These are phyloP conservation scores for Thalpophila matura DNA, from an alignment of 2,888 invertebrate genomes.

Conservation along the genomic window DNA sequence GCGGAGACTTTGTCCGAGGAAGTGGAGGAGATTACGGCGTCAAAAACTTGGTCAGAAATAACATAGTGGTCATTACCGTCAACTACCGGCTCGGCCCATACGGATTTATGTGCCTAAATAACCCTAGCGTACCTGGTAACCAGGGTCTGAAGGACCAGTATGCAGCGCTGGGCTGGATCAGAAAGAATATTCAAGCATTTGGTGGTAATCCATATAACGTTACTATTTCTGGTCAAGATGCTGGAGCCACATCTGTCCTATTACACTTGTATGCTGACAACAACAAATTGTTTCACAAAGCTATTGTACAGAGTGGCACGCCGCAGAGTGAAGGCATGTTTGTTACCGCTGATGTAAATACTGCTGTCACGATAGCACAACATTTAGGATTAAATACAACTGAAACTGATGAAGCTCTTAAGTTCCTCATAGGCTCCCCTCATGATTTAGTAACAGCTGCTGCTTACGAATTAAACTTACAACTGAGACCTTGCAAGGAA, in stretches of 20 bases:
- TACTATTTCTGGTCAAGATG: conserved; percentile 83
- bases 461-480: conserved; percentile 72
- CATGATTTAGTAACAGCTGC: conserved; percentile 79
- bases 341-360: conserved; percentile 75
- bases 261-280: conserved; percentile 82
- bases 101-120: conserved; percentile 85
- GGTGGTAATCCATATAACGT: conserved; percentile 86
- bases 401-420: conserved; percentile 77
- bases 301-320: conserved; percentile 83
- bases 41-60: conserved; percentile 77
- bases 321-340: conserved; percentile 82
- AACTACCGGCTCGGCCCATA: conserved; percentile 87
- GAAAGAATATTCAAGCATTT: conserved; percentile 81
- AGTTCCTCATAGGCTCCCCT: conserved; percentile 73
- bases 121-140: conserved; percentile 81
- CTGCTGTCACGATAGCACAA: conserved; percentile 78
- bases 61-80: conserved; percentile 81
- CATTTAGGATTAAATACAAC: conserved; percentile 80
- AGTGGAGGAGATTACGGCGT: conserved; percentile 76
- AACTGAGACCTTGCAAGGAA: conserved; percentile 82
- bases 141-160: conserved; percentile 86
- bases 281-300: conserved; percentile 82
- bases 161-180: conserved; percentile 82
- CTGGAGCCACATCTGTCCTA: conserved; percentile 81
- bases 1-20: conserved; percentile 79